Evolutionary conservation across 2,888 invertebrate species (phyloP).

Genomic region (Ophonus ardosiacus): DNA sequence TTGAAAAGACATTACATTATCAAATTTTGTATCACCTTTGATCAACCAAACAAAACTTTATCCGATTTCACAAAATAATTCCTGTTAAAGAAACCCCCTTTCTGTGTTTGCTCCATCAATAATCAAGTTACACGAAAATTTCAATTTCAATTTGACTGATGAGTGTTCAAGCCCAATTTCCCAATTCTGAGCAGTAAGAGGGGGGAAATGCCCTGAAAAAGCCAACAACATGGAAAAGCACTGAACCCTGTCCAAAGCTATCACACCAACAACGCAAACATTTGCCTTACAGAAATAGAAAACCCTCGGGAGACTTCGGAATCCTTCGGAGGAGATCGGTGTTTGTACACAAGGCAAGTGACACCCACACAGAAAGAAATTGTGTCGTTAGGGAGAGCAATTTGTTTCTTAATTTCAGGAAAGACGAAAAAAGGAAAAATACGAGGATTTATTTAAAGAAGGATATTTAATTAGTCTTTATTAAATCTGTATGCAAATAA

Average conservation of each 20-base stretch:
- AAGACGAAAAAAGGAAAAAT: not conserved
- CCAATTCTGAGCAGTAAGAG: not conserved
- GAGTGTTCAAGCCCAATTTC: constrained; percentile 31
- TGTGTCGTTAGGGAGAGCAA: not conserved
- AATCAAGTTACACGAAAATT: constrained; percentile 21
- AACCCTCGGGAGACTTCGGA: constrained; percentile 26
- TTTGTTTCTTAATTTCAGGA: not conserved
- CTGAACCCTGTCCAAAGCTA: constrained; percentile 23
- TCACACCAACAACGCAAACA: constrained; percentile 42
- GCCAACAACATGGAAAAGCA: constrained; percentile 43
- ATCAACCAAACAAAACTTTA: too few relatives aligned
- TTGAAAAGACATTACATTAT: too few relatives aligned
- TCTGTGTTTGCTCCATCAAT: not conserved
- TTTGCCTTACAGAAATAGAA: constrained; percentile 41
- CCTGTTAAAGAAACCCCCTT: not conserved
- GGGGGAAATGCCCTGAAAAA: constrained; percentile 12
- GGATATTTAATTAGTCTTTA: too few relatives aligned
- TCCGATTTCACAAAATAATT: not conserved
- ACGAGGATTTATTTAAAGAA: too few relatives aligned
- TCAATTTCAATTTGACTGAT: constrained; percentile 46
- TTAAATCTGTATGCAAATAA: too few relatives aligned
- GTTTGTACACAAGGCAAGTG: constrained; percentile 27
- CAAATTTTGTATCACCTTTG: too few relatives aligned
- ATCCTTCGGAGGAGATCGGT: constrained; percentile 24
- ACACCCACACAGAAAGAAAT: not conserved